Conservation (phyloP, 35 echinoderm and acorn worm genomes). For the Eucidaris tribuloides region DNA sequence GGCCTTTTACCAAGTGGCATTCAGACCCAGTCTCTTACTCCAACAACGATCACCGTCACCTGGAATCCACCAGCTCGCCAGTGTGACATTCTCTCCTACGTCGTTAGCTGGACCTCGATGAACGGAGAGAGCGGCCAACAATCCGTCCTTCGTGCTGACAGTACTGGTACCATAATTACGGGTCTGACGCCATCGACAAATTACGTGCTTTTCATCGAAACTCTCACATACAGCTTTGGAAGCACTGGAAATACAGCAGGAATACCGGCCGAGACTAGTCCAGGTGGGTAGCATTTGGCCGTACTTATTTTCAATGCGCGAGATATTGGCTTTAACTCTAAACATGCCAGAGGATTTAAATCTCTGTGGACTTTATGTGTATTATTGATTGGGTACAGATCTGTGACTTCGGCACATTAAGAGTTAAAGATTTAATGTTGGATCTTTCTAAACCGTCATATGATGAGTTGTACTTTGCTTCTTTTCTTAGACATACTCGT, state of each 20-base stretch:
- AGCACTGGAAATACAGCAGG: background rate
- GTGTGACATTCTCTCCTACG: constrained; percentile 29
- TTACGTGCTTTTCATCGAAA: constrained; percentile 1
- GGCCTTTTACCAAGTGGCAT: background rate
- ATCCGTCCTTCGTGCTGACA: background rate
- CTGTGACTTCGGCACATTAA: too few species aligned
- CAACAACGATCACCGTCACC: background rate
- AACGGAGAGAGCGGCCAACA: background rate
- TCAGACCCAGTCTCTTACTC: background rate
- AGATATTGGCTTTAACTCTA: too few species aligned
- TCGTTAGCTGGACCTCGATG: background rate
- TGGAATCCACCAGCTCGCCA: background rate
- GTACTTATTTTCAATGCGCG: too few species aligned
- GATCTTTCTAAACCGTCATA: too few species aligned
- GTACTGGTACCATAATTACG: background rate
- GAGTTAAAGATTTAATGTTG: too few species aligned
- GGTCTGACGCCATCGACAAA: background rate
- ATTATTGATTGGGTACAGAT: too few species aligned
- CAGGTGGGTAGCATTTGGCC: too few species aligned
- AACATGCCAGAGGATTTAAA: too few species aligned
- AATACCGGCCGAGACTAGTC: background rate
- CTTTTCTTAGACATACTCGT: too few species aligned
- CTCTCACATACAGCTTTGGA: constrained; percentile 9
- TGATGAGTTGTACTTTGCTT: too few species aligned
- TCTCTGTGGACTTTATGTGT: too few species aligned